Evolutionary conservation across 2,797 vertebrate genomes (phyloP), one percentile per base, ranked within the genome.

Genomic region (Clangula hyemalis): DNA sequence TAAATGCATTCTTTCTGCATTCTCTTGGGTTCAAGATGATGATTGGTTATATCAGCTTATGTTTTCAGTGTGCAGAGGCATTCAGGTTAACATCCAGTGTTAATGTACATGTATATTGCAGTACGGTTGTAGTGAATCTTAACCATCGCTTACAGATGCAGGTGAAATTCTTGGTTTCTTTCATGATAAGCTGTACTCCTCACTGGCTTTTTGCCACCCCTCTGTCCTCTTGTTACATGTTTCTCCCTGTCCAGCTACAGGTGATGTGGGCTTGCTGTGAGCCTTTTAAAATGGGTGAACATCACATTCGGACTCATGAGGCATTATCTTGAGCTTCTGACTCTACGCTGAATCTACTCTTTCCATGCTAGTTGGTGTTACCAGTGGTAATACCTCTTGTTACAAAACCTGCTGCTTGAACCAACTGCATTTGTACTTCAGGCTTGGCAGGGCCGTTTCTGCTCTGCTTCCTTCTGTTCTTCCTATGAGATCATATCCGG

Each of bases 241-340:
- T 54, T 53, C 36, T 83, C 10, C 2, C 22, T 73, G 62, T 75
- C 58, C 41, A 17, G 12, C 47, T 60, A 3, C 25, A 65, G 45
- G 43, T 39, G 21, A 6, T 30, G 13, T 1, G 25, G 56, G 17
- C 36, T 39, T 71, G 16, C 16, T 54, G 54, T n/a, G 45, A 57
- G 49, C 60, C 21, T 82, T 65, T 18, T 22, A 53, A 57, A 51
- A 45, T 34, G 27, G 21, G 8, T 36, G n/a, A 51, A 51, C 2
- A 0, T 47, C 51, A 3, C 2, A 0, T 47, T 4, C 11, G 41
- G 43, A 15, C 22, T 2, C 13, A 1, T 2, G 54, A 89, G 43
- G 53, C 10, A 2, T 36, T 73, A 3, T 38, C 43, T 54, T 57
- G 13, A 1, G 70, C 76, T 92, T 27, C 24, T 64, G 47, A 13